phyloP scores from a whole-genome alignment of 2,888 invertebrate genomes.

The Orthosia gothica region DNA sequence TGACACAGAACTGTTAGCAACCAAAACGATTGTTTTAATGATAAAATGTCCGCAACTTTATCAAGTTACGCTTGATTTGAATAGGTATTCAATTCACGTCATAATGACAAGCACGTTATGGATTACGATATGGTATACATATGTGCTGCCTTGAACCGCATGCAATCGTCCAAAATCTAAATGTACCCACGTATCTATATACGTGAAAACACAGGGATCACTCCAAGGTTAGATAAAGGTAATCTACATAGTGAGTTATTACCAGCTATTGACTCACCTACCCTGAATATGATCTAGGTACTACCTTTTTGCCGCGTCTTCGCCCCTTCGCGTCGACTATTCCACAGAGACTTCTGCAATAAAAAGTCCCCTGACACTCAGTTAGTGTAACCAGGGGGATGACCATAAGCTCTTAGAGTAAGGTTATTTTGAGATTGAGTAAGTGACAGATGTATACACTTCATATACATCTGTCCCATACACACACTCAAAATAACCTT shows the following conservation, averaged over 20 bases:
- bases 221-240: constrained; percentile 27
- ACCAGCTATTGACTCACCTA: too few species aligned
- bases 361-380: too few species aligned
- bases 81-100: constrained; percentile 8
- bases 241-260: background rate
- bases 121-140: constrained; percentile 24
- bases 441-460: too few species aligned
- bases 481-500: too few species aligned
- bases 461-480: too few species aligned
- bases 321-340: too few species aligned
- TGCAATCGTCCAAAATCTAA: constrained; percentile 24
- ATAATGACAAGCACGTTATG: constrained; percentile 7
- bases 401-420: too few species aligned
- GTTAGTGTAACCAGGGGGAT: too few species aligned
- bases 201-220: constrained; percentile 13
- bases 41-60: constrained; percentile 22
- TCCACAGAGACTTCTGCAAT: too few species aligned
- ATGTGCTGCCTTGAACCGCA: constrained; percentile 32
- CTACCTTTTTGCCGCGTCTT: too few species aligned
- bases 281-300: too few species aligned
- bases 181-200: background rate
- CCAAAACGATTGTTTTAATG: background rate
- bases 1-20: constrained; percentile 1
- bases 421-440: too few species aligned
- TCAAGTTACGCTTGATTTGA: background rate